Evolutionary conservation across 2,888 invertebrate genomes (phyloP), one percentile per base, ranked within the genome.

Genomic region (Ennomos fuscantarius): DNA sequence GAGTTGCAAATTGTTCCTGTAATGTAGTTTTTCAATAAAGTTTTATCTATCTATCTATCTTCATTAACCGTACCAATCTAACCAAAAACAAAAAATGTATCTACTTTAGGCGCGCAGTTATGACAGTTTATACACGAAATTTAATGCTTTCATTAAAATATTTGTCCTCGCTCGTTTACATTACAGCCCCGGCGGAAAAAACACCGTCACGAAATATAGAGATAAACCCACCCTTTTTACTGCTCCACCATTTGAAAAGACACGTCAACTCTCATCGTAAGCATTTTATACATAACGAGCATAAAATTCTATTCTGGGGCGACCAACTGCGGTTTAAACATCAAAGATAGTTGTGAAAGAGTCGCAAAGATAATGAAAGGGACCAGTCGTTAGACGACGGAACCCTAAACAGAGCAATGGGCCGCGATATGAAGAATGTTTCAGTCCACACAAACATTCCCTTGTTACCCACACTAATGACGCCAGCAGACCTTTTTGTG

Each of bases 391-490:
- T 79, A 77, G 65, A 69, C 61, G 69, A 61, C 79, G 81, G 80
- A 83, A 81, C 79, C 79, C 79, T 79, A 78, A 82, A 82, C 81
- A 78, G 79, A 73, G 79, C 80, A 84, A 82, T 81, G 84, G 76
- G 66, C 74, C 78, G 75, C 78, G 79, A 81, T 87, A 87, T 86
- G 83, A 87, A 84, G 84, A 83, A 87, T 87, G 84, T 78, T 74
- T 71, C 72, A 72, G 74, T 78, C 76, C 74, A 74, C 74, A 74
- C 77, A 80, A 83, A 84, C 76, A 81, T 82, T 78, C 78, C 74
- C 83, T 83, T 79, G 79, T 82, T 80, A 79, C 79, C 81, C 78
- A 64, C 78, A 75, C 87, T 91, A 91, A 89, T 89, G 89, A 89
- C 83, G 77, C 76, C 73, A 59, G 78, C 72, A 72, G 78, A 85